A percentile compares a stretch with the other conserved stretches of the same genome.
phyloP scores from a whole-genome alignment of 2,113 vertebrate species.

The Mandrillus leucophaeus region DNA sequence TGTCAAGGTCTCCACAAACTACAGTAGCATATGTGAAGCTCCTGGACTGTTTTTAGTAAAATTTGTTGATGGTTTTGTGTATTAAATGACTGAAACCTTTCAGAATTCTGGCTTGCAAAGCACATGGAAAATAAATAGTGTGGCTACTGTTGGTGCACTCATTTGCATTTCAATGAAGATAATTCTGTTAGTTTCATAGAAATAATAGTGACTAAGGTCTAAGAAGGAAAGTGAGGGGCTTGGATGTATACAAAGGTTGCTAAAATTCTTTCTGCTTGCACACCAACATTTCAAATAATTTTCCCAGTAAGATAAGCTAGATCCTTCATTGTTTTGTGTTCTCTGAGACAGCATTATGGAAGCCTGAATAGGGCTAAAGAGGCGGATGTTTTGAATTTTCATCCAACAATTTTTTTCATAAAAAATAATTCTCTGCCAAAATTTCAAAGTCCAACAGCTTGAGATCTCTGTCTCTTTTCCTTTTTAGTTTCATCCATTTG shows the following conservation, averaged over 20 bases:
- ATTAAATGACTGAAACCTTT: conserved; percentile 50
- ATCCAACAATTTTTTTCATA: conserved; percentile 54
- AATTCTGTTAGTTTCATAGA: conserved; percentile 51
- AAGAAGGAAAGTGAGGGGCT: neutral
- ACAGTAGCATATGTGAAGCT: neutral
- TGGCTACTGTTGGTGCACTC: neutral
- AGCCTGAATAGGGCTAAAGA: conserved; percentile 47
- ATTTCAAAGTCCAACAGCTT: conserved; percentile 71
- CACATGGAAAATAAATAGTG: conserved; percentile 59
- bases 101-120: conserved; percentile 55
- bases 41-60: neutral
- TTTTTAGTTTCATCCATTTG: conserved; percentile 49
- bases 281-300: conserved; percentile 58
- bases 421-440: conserved; percentile 66
- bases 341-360: conserved; percentile 4
- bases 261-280: conserved; percentile 25
- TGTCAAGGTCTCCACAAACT: conserved; percentile 44
- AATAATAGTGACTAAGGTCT: conserved; percentile 50
- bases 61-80: conserved; percentile 19
- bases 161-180: conserved; percentile 60
- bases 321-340: conserved; percentile 32
- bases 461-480: conserved; percentile 68
- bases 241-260: conserved; percentile 34
- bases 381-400: conserved; percentile 53
- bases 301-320: conserved; percentile 23